Conservation (phyloP, 2,888 invertebrate genomes). For the Chaitophorus viminalis region DNA sequence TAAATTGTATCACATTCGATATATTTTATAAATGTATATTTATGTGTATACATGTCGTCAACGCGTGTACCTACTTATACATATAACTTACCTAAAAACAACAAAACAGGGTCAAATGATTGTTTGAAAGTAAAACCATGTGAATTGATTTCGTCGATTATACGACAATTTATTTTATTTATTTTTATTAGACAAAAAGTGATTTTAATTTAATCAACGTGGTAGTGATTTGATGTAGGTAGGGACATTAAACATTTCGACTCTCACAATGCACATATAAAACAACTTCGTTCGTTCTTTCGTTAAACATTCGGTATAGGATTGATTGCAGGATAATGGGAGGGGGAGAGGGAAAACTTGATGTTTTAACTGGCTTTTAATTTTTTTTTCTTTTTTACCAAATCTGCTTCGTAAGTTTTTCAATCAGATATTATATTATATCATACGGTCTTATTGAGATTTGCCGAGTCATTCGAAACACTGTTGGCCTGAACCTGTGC, state of each 20-base stretch:
- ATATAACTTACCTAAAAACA: not conserved
- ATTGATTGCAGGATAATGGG: not conserved
- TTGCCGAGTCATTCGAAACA: constrained; percentile 20
- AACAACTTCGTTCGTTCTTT: no score
- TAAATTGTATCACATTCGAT: not conserved
- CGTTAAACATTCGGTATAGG: no score
- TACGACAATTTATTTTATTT: not conserved
- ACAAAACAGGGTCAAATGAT: constrained; percentile 19
- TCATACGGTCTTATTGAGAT: not conserved
- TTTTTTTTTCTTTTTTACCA: not conserved
- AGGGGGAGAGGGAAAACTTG: not conserved
- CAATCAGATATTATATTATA: not conserved
- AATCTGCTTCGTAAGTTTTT: not conserved
- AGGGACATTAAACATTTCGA: no score
- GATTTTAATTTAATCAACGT: no score
- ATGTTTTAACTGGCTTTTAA: not conserved
- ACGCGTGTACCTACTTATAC: not conserved
- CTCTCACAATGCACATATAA: no score
- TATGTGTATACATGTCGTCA: not conserved
- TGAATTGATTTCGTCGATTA: not conserved
- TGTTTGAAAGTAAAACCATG: constrained; percentile 16
- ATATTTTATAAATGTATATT: not conserved
- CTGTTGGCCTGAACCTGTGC: not conserved
- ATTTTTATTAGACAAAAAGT: no score
- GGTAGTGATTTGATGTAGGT: no score